Base-by-base conservation (phyloP, 2,797 vertebrate species). In the Telmatherina bonti region DNA sequence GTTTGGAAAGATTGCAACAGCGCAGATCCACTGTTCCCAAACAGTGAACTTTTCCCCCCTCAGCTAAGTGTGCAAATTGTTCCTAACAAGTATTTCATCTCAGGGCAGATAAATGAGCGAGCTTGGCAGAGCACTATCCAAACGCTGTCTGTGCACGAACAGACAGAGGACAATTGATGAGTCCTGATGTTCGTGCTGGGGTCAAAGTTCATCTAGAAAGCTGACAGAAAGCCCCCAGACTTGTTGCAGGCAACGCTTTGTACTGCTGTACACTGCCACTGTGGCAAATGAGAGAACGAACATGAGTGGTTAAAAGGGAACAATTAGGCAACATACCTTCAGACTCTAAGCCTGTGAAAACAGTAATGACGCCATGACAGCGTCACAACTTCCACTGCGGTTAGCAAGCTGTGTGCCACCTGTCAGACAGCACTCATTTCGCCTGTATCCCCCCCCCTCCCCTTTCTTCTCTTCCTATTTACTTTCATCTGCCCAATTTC, bases 371-470 rank as follows among this genome's bases (percentile, higher is more conserved):
- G 24, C 83, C 85, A 88, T 38, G 20, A 62, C 61, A 76, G 85
- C 85, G 80, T 88, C 91, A 76, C 82, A 45, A 63, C 89, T 93
- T 93, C 91, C 89, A 89, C 87, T 88, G 84, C 61, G 89, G 90
- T 90, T 83, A 82, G 70, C 55, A 86, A 89, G 86, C 88, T 89
- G 90, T 35, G 35, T 68, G 85, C 89, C 88, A 92, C 90, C 88
- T 92, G 90, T 79, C 76, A 89, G 70, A 77, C 81, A 57, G 63
- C 12, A 1, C 62, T 81, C 57, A 63, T 57, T 82, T 76, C 0
- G 36, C 53, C 72, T 56, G 62, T 45, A 59, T 68, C 64, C 66
- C 57, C 69, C 75, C 45, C 67, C n/a, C 49, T 10, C 47, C 36
- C 36, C 56, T 64, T 62, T 52, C 59, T 64, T 74, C 70, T 72